A percentile compares a stretch with the other conserved stretches of the same genome.
Conservation (phyloP, 64 coral and sea anemone genomes). For the Porites lutea region DNA sequence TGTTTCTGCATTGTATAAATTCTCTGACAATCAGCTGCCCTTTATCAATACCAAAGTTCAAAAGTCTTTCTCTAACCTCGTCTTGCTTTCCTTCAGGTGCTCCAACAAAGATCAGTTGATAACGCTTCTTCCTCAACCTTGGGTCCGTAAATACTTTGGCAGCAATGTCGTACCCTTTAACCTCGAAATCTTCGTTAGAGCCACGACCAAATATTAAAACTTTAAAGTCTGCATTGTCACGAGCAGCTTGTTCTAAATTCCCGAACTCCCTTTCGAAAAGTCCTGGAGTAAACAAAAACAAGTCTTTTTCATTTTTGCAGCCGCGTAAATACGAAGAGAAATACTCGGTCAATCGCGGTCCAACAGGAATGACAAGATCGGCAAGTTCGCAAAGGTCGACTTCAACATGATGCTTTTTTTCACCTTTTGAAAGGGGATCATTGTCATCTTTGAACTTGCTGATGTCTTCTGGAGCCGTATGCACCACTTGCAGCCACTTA, state of each 20-base stretch:
- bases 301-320: not conserved
- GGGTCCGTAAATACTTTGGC: not conserved
- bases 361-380: not conserved
- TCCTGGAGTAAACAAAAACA: not conserved
- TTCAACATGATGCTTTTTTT: not conserved
- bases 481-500: slow-evolving; percentile 43
- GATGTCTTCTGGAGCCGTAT: slow-evolving; percentile 19
- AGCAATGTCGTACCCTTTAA: not conserved
- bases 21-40: not conserved
- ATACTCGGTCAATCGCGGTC: not conserved
- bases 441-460: not conserved
- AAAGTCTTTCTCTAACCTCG: not conserved
- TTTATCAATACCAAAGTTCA: not conserved
- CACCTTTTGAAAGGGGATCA: not conserved
- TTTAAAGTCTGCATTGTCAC: not conserved
- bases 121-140: not conserved
- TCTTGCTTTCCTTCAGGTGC: not conserved
- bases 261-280: not conserved
- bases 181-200: not conserved
- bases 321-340: not conserved
- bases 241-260: not conserved
- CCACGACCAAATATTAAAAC: not conserved
- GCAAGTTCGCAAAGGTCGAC: slow-evolving; percentile 8
- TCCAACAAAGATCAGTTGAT: slow-evolving; percentile 4
- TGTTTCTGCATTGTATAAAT: not conserved